A percentile compares a stretch with the other conserved stretches of the same genome.
Conservation (phyloP, 2,113 vertebrate species). For the Numenius arquata region DNA sequence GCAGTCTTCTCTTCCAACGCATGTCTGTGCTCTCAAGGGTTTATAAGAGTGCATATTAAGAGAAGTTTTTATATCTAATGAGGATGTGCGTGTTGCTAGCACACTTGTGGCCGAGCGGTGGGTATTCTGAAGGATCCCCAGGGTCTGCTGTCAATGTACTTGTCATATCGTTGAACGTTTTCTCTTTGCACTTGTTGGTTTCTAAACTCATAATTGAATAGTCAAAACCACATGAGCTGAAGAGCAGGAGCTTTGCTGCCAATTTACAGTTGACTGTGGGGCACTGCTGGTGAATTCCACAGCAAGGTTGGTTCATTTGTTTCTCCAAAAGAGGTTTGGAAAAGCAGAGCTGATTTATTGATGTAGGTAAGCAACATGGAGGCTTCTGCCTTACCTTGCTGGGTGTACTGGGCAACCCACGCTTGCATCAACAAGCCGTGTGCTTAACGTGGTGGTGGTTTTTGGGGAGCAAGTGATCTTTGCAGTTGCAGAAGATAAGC, state of each 20-base stretch:
- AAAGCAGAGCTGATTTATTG: not conserved
- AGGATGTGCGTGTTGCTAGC: not conserved
- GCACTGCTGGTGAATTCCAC: not conserved
- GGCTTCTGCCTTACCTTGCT: not conserved
- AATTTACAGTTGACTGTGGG: not conserved
- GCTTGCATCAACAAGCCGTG: not conserved
- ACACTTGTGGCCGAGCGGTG: accelerated
- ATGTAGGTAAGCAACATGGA: not conserved
- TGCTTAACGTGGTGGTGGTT: not conserved
- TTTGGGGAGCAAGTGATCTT: not conserved
- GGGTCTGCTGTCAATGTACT: not conserved
- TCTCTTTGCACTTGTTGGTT: not conserved
- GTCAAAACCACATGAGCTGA: not conserved
- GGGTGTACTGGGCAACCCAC: not conserved
- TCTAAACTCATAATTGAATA: not conserved
- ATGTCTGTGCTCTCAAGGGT: not conserved
- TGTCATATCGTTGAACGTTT: not conserved
- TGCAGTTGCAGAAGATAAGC: not conserved
- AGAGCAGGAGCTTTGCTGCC: not conserved
- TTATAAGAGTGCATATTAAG: not conserved
- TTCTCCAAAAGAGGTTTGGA: not conserved
- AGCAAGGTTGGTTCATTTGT: not conserved
- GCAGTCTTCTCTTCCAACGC: not conserved
- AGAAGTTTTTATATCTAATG: not conserved
- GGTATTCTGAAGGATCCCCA: not conserved